Base-by-base conservation (phyloP, 1,140 invertebrate genomes). In the Mya arenaria region DNA sequence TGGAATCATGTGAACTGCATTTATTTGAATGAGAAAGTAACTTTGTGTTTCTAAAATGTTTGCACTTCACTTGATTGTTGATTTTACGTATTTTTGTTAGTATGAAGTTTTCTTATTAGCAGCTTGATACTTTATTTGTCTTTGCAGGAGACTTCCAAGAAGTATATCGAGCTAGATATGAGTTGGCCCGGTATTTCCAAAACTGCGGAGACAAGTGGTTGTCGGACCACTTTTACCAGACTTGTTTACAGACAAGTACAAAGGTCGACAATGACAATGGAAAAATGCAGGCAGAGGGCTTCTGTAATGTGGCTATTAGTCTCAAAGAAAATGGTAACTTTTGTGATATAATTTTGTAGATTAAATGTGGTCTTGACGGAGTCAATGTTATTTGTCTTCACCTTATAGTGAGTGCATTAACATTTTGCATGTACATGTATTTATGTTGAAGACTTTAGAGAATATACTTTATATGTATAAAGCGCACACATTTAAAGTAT, bases 131-230 rank as follows among this genome's bases (percentile, higher is more conserved):
- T 62, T 37, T 41, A 52, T 72, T 72, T 87, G 62, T 41, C 28
- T 68, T 72, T 83, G 15, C 83, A 91, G 91, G 81, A 65, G 82
- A 90, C 58, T 90, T 65, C 55, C 71, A 65, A 5, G 78, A 84
- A 37, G 90, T 89, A 6, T 92, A 91, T 77, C 79, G 83, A 74
- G 85, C 86, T 52, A 74, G 89, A 8, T 89, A 84, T 77, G 82
- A 87, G 10, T 80, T 92, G 19, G 92, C 91, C 25, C 71, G 85
- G n/a, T 90, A 88, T 72, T 92, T 92, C 74, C 90, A 90, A 62
- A 66, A 65, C n/a, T 75, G 77, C 23, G 86, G 86, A 39, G 91
- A 93, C 81, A 92, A 92, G 79, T 93, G 92, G 92, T 79, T 93
- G 37, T 73, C 88, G 41, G 92, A 93, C 79, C 91, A 92, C 82